Evolutionary conservation across 2,888 invertebrate species (phyloP), one percentile per base, ranked within the genome.

Genomic region (Agriopis leucophaearia): DNA sequence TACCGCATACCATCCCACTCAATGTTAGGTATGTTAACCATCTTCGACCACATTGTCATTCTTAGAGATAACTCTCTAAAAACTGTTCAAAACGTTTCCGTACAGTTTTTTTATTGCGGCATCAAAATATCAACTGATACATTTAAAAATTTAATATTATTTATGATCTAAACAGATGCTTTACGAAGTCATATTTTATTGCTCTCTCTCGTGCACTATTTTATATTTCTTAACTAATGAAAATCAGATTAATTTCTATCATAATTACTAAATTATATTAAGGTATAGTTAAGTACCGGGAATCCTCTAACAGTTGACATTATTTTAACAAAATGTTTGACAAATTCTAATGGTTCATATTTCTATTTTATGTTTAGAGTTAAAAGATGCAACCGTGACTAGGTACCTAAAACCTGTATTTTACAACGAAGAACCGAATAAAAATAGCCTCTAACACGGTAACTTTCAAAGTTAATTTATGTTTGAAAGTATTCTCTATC

Each of bases 341-440:
- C 55, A 56, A 8, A n/a, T 55, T 63, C 42, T 44, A 48, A 58
- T 50, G 8, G 45, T 40, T 56, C 68, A 64, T 64, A 63, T 59
- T 59, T 62, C 54, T 36, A 56, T 45, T 18, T 42, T 61, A 66
- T 62, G 52, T 56, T 47, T 12, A 35, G 15, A 36, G 12, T n/a
- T 12, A 38, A 58, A 16, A 55, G 18, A 59, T 47, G 48, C 36
- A 27, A 16, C 38, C 36, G 35, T 10, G 27, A 36, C 36, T 15
- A n/a, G n/a, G n/a, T n/a, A n/a, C n/a, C n/a, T n/a, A 16, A n/a
- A 57, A 66, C 52, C 66, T 62, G 66, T 47, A 60, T 44, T 59
- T 51, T 10, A 40, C 16, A 48, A 56, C 2, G 7, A 55, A 10
- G 16, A 12, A 1, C 0, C 7, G 48, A 15, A 16, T 1, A 15